Percentiles rank a stretch among this genome's conserved stretches.
Conservation (phyloP, 2,113 vertebrate species). For the Vulpes vulpes region DNA sequence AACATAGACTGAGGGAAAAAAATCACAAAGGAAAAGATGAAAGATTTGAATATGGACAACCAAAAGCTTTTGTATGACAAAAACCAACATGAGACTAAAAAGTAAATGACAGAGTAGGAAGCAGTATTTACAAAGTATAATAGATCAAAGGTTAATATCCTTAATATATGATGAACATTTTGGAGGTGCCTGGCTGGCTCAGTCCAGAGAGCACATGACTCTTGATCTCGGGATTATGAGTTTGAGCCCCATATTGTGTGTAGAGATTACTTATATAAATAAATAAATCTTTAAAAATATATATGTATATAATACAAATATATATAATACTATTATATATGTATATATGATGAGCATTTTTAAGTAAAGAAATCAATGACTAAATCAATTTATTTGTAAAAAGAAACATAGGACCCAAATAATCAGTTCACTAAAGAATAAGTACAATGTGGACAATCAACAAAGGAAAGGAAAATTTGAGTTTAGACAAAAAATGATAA, state of each 20-base stretch:
- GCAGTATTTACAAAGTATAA: neutral
- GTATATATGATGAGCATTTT: neutral
- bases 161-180: neutral
- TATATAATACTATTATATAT: neutral
- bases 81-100: neutral
- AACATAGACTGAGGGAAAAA: neutral
- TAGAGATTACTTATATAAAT: neutral
- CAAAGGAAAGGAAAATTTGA: neutral
- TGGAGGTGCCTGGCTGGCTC: neutral
- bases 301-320: too few species aligned
- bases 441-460: constrained; percentile 1
- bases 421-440: neutral
- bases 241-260: neutral
- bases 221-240: neutral
- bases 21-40: constrained; percentile 25
- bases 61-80: neutral
- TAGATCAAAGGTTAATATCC: neutral
- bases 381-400: neutral
- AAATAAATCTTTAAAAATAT: too few species aligned
- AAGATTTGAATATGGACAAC: constrained; percentile 31
- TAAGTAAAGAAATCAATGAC: neutral
- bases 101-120: neutral
- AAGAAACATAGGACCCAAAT: neutral
- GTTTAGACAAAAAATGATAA: neutral
- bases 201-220: neutral